Conservation (phyloP, 2,797 vertebrate genomes). For the Phyllotis vaccarum region DNA sequence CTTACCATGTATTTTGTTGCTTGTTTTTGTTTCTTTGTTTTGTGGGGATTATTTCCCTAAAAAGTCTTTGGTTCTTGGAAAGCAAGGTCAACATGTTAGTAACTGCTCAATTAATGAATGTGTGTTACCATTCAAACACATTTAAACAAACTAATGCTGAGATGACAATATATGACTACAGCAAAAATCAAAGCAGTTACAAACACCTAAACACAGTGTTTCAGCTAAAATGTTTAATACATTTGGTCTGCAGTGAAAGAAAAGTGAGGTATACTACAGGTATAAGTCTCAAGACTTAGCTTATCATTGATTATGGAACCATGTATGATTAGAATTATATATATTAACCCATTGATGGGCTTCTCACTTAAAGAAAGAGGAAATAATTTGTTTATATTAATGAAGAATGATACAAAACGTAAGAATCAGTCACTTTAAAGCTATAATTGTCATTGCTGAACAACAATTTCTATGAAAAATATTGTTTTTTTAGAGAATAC, state of each 20-base stretch:
- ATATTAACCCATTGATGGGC: neutral
- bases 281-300: neutral
- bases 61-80: neutral
- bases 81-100: neutral
- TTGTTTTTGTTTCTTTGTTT: neutral
- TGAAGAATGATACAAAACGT: neutral
- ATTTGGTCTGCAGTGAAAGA: neutral
- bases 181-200: neutral
- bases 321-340: neutral
- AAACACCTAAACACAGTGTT: neutral
- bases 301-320: neutral
- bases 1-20: neutral
- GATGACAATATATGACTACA: neutral
- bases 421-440: neutral
- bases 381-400: neutral
- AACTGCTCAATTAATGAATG: slow-evolving; percentile 8
- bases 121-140: neutral
- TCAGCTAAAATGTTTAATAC: neutral
- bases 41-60: neutral
- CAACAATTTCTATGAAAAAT: neutral
- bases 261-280: neutral
- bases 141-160: neutral
- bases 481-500: neutral
- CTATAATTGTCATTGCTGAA: neutral
- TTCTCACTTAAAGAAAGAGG: neutral